Evolutionary conservation across 1,140 invertebrate species (phyloP).

Genomic region (Mya arenaria): DNA sequence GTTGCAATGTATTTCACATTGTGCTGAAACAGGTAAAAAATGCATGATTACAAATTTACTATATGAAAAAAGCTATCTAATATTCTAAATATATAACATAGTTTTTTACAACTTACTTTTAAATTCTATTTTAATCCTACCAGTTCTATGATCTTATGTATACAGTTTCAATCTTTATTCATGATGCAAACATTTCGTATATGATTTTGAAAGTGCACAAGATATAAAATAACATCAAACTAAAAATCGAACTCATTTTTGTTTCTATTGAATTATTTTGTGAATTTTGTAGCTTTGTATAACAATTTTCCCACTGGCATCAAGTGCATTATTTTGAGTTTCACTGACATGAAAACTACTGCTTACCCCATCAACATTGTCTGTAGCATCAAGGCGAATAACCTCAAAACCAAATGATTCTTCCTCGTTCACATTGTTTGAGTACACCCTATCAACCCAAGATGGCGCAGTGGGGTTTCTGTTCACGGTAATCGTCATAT

Average conservation of each 20-base stretch:
- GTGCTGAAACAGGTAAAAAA: conserved; percentile 56
- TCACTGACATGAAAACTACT: too few species aligned
- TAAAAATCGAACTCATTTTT: too few species aligned
- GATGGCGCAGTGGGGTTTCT: conserved; percentile 92
- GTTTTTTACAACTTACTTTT: too few species aligned
- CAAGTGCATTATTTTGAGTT: too few species aligned
- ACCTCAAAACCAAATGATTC: conserved; percentile 59
- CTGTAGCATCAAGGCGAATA: conserved; percentile 67
- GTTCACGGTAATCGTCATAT: conserved; percentile 65
- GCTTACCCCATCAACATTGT: conserved; percentile 76
- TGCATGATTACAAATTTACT: background rate
- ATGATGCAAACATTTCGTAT: too few species aligned
- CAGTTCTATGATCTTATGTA: background rate
- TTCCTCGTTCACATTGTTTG: conserved; percentile 84
- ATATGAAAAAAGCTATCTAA: background rate
- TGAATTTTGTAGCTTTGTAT: too few species aligned
- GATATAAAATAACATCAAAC: too few species aligned
- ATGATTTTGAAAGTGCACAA: too few species aligned
- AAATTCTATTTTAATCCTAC: too few species aligned
- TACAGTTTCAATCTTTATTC: background rate
- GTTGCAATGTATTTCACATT: conserved; percentile 49
- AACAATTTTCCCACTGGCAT: too few species aligned
- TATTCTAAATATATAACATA: too few species aligned
- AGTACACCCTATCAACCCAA: conserved; percentile 91
- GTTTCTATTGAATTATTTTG: too few species aligned